These are phyloP conservation scores for Timandra comae DNA, from an alignment of 2,888 invertebrate genomes.

Conservation along the genomic window DNA sequence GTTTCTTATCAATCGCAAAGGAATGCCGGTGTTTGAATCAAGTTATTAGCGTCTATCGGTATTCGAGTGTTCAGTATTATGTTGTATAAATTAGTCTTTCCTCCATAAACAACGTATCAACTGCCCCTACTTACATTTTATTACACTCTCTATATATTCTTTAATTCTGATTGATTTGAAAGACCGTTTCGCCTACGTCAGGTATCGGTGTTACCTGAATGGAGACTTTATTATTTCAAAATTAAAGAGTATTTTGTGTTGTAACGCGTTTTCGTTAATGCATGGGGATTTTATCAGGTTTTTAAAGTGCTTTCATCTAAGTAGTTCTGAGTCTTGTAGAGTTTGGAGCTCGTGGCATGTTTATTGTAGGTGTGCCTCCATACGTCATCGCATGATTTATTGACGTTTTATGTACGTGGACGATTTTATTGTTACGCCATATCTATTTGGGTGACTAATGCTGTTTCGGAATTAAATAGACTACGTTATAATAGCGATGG, in stretches of 20 bases:
- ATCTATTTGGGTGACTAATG: slow-evolving; percentile 24
- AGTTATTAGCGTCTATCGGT: slow-evolving; percentile 14
- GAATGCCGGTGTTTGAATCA: slow-evolving; percentile 2
- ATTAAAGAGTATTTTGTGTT: slow-evolving; percentile 19
- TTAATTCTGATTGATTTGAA: slow-evolving; percentile 20
- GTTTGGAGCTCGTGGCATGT: slow-evolving; percentile 19
- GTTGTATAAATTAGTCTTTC: slow-evolving; percentile 15
- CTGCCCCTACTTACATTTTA: slow-evolving; percentile 19
- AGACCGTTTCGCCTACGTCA: slow-evolving; percentile 20
- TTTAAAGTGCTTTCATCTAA: slow-evolving; percentile 23
- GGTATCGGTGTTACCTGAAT: slow-evolving; percentile 8
- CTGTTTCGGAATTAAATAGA: slow-evolving; percentile 21
- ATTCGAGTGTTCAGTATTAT: slow-evolving; percentile 7
- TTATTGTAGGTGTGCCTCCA: slow-evolving; percentile 24
- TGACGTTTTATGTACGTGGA: slow-evolving; percentile 22
- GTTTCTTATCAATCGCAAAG: not conserved
- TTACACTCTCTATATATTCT: slow-evolving; percentile 17
- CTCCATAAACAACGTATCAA: slow-evolving; percentile 16
- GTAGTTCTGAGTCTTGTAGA: slow-evolving; percentile 14
- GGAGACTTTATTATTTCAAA: slow-evolving; percentile 15
- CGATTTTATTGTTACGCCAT: slow-evolving; percentile 23
- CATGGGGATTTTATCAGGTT: slow-evolving; percentile 27
- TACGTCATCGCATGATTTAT: slow-evolving; percentile 33
- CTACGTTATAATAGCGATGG: slow-evolving; percentile 13
- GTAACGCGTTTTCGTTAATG: slow-evolving; percentile 17